These are phyloP conservation scores for Gymnoscopelus microlampas DNA, from an alignment of 2,797 vertebrate species.

Conservation along the genomic window DNA sequence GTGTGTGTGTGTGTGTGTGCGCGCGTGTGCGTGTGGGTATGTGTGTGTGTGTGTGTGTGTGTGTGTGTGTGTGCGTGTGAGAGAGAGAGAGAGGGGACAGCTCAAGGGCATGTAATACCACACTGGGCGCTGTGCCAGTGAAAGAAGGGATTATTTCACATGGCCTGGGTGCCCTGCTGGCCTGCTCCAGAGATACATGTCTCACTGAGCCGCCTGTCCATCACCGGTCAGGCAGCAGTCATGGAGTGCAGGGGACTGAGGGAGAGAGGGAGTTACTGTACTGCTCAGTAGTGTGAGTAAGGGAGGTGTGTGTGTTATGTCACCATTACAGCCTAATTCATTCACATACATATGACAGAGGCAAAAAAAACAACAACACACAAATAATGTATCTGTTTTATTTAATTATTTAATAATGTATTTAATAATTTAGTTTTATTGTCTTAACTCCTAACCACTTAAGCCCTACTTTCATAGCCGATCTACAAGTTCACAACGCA, in stretches of 20 bases:
- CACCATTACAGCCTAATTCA: not conserved
- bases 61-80: constrained; percentile 24
- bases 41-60: not conserved
- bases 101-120: constrained; percentile 65
- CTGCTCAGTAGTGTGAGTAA: constrained; percentile 1
- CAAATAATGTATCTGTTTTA: not conserved
- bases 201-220: constrained; percentile 43
- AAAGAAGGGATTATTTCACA: constrained; percentile 69
- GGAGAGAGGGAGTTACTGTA: not conserved
- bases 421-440: too few species aligned
- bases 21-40: too few species aligned
- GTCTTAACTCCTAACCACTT: too few species aligned
- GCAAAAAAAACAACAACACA: not conserved
- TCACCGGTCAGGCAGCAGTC: constrained; percentile 17
- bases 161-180: constrained; percentile 45
- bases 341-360: not conserved
- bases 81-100: constrained; percentile 36
- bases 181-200: constrained; percentile 41
- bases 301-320: not conserved
- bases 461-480: too few species aligned
- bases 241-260: constrained; percentile 1
- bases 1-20: not conserved
- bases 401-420: too few species aligned
- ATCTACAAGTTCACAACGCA: too few species aligned
- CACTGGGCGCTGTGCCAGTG: constrained; percentile 57